A percentile compares a stretch with the other conserved stretches of the same genome.
Conservation (phyloP, 2,888 invertebrate species). For the Oxycera nigricornis region DNA sequence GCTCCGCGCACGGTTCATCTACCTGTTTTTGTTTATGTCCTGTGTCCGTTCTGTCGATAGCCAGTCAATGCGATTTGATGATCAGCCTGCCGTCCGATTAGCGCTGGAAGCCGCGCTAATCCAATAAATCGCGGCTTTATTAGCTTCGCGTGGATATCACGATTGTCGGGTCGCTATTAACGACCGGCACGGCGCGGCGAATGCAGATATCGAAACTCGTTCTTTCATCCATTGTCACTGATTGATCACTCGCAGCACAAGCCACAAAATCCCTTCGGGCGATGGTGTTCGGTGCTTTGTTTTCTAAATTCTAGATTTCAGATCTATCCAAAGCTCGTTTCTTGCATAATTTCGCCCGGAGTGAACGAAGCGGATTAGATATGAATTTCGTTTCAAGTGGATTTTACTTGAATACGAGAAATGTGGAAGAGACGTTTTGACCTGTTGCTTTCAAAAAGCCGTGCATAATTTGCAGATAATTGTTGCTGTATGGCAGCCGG, state of each 20-base stretch:
- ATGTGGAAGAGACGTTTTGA: not conserved
- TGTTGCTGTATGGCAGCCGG: too few species aligned
- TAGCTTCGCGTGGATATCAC: not conserved
- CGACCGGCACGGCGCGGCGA: not conserved
- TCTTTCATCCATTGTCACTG: not conserved
- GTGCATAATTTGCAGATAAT: not conserved
- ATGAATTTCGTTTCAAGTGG: not conserved
- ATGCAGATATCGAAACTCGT: not conserved
- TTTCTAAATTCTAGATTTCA: conserved; percentile 3
- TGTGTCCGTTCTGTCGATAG: not conserved
- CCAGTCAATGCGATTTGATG: not conserved
- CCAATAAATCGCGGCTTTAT: not conserved
- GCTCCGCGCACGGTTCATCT: not conserved
- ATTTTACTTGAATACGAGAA: not conserved
- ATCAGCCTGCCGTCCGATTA: not conserved
- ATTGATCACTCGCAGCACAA: not conserved
- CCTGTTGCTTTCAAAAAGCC: not conserved
- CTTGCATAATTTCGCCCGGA: conserved; percentile 2
- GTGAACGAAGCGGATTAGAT: not conserved
- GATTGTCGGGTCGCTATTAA: not conserved
- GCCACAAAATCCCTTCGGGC: conserved; percentile 21
- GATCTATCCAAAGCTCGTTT: conserved; percentile 2
- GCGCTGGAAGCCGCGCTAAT: not conserved
- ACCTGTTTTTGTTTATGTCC: conserved; percentile 37
- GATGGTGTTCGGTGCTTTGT: conserved; percentile 10